Conservation (phyloP, 2,113 vertebrate species). For the Sminthopsis crassicaudata region DNA sequence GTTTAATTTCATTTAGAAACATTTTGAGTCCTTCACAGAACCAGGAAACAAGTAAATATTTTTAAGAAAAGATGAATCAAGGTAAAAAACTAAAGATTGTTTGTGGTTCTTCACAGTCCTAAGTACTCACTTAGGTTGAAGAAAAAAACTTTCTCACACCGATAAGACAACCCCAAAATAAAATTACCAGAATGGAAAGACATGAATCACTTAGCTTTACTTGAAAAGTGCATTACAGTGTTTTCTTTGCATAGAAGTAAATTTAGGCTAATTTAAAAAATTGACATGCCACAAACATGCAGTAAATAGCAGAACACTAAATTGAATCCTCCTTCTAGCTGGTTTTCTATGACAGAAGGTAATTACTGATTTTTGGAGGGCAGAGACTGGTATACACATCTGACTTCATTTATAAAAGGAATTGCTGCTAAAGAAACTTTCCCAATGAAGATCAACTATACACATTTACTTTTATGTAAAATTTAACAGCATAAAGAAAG, state of each 20-base stretch:
- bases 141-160: constrained; percentile 26
- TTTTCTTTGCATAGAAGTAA: not conserved
- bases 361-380: not conserved
- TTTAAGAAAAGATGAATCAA: constrained; percentile 47
- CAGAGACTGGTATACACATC: rapidly evolving
- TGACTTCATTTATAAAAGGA: not conserved
- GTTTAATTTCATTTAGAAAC: constrained; percentile 37
- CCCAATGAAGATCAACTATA: not conserved
- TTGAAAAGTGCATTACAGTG: not conserved
- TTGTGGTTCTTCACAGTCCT: constrained; percentile 37
- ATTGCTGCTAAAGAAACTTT: not conserved
- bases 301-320: not conserved
- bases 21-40: not conserved
- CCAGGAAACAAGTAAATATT: constrained; percentile 14
- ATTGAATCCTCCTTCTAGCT: not conserved
- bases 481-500: not conserved
- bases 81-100: constrained; percentile 29
- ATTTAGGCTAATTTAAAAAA: not conserved
- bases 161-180: not conserved
- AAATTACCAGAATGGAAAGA: not conserved
- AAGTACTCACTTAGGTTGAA: constrained; percentile 20
- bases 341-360: not conserved
- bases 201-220: constrained; percentile 8
- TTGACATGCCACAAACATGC: not conserved
- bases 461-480: constrained; percentile 9